These are phyloP conservation scores for Amblyopsis hoosieri DNA, from an alignment of 2,797 vertebrate genomes.

Conservation along the genomic window DNA sequence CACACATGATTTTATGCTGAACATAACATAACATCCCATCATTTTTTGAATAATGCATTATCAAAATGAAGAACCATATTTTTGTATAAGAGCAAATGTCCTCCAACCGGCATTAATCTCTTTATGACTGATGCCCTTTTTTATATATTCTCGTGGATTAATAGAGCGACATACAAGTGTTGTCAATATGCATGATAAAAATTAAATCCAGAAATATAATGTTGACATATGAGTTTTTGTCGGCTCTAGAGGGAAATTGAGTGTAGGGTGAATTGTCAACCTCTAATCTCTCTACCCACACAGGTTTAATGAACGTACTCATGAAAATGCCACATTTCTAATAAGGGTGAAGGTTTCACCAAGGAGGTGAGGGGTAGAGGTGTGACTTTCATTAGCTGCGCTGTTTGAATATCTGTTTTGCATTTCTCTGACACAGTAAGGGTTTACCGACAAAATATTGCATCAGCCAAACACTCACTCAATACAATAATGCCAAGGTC, in stretches of 20 bases:
- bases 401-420: constrained; percentile 44
- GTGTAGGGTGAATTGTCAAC: constrained; percentile 19
- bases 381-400: constrained; percentile 39
- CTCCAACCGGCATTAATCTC: constrained; percentile 15
- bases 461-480: constrained; percentile 41
- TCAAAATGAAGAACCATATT: constrained; percentile 11
- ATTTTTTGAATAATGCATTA: constrained; percentile 10
- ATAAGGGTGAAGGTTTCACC: constrained; percentile 36
- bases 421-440: constrained; percentile 32
- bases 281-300: constrained; percentile 21
- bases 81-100: constrained; percentile 13
- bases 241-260: constrained; percentile 5
- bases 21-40: neutral
- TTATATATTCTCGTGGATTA: constrained; percentile 2
- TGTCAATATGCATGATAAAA: constrained; percentile 24
- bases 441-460: constrained; percentile 31
- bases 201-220: constrained; percentile 24
- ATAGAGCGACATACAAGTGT: neutral
- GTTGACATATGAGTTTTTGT: constrained; percentile 15
- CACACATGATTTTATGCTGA: constrained; percentile 2
- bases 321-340: constrained; percentile 36
- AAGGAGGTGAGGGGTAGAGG: constrained; percentile 4
- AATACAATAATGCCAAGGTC: neutral
- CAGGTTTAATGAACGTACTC: constrained; percentile 21
- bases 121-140: constrained; percentile 17